phyloP scores from a whole-genome alignment of 2,888 invertebrate genomes.

The Dynastes tityus region DNA sequence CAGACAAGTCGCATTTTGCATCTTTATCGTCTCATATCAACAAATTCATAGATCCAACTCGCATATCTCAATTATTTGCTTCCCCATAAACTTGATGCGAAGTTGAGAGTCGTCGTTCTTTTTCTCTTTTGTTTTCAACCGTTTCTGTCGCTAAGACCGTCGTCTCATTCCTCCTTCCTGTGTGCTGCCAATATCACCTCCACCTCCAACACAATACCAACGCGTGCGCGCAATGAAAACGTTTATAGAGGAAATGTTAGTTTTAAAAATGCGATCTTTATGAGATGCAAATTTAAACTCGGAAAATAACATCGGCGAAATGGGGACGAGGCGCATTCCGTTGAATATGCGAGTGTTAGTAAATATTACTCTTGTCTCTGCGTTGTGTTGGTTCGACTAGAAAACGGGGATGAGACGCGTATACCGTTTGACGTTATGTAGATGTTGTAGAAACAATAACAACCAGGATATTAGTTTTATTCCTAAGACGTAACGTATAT shows the following conservation, averaged over 20 bases:
- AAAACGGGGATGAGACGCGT: too few relatives aligned
- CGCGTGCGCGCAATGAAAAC: constrained; percentile 12
- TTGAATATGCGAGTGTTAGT: constrained; percentile 25
- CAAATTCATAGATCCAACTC: neutral
- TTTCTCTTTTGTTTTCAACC: constrained; percentile 10
- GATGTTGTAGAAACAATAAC: too few relatives aligned
- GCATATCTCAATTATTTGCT: constrained; percentile 24
- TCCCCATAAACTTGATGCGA: constrained; percentile 4
- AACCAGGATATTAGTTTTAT: too few relatives aligned
- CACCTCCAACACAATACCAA: neutral
- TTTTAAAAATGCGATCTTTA: constrained; percentile 45
- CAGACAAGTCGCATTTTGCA: too few relatives aligned
- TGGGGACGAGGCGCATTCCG: neutral
- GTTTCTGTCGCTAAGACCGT: neutral
- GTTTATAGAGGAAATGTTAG: constrained; percentile 44
- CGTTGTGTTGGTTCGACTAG: too few relatives aligned
- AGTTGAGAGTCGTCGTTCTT: constrained; percentile 2
- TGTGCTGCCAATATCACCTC: neutral
- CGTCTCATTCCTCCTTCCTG: neutral
- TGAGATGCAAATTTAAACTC: constrained; percentile 44
- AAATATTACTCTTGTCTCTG: constrained; percentile 17
- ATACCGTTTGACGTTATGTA: too few relatives aligned
- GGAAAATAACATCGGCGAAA: constrained; percentile 32
- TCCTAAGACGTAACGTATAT: too few relatives aligned
- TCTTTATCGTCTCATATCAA: too few relatives aligned